phyloP scores from a whole-genome alignment of 2,888 invertebrate species.

The Sceliomorpha sp. region DNA sequence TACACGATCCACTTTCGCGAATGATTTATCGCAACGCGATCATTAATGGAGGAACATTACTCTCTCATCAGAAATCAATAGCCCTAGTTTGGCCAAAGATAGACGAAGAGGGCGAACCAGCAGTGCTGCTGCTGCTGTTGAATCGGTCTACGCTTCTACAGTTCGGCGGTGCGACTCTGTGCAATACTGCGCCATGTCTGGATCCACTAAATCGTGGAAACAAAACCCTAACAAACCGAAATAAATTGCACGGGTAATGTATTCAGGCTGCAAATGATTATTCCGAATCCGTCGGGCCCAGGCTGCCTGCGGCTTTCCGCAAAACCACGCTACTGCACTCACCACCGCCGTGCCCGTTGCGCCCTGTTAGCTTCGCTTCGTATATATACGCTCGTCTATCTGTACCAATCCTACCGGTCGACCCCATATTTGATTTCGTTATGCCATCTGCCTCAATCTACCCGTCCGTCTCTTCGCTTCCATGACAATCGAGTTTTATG shows the following conservation, averaged over 20 bases:
- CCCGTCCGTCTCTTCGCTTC: conserved; percentile 52
- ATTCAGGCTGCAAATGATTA: conserved; percentile 78
- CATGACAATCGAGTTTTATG: conserved; percentile 59
- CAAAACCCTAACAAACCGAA: conserved; percentile 75
- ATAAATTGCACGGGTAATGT: conserved; percentile 76
- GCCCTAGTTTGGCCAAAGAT: conserved; percentile 51
- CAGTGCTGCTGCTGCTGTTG: neutral
- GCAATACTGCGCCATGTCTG: conserved; percentile 7
- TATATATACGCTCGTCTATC: conserved; percentile 38
- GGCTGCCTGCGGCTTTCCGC: conserved; percentile 71
- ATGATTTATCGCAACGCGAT: conserved; percentile 77
- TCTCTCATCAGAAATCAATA: conserved; percentile 77
- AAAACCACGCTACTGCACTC: conserved; percentile 62
- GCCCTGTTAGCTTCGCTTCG: conserved; percentile 41
- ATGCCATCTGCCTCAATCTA: conserved; percentile 54
- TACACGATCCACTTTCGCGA: conserved; percentile 73
- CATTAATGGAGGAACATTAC: conserved; percentile 78
- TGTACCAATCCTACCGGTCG: conserved; percentile 47
- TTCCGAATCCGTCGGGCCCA: conserved; percentile 73
- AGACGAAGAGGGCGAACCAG: conserved; percentile 9
- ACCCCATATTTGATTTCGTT: conserved; percentile 70
- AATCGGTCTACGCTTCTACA: conserved; percentile 3
- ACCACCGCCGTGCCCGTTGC: conserved; percentile 50
- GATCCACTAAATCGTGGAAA: conserved; percentile 70
- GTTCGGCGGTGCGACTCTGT: conserved; percentile 2